Evolutionary conservation across 2,113 vertebrate species (phyloP).

Genomic region (Sinocyclocheilus rhinocerous): DNA sequence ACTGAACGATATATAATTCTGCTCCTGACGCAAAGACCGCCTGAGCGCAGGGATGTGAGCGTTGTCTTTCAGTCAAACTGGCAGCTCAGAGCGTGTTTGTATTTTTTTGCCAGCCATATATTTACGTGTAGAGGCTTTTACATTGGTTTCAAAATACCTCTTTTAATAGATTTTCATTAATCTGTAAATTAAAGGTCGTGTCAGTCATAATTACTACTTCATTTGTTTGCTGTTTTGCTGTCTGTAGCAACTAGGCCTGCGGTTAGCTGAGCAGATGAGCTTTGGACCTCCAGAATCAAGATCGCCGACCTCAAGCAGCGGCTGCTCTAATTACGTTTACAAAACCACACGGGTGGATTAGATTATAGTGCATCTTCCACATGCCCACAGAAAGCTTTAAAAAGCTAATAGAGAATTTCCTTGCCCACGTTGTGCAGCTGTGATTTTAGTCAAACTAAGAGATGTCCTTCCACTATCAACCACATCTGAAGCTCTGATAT

Average conservation of each 20-base stretch:
- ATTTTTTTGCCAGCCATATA: conserved; percentile 4
- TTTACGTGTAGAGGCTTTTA: conserved; percentile 21
- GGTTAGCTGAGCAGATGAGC: conserved; percentile 34
- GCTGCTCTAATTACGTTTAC: conserved; percentile 54
- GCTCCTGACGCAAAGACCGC: conserved; percentile 23
- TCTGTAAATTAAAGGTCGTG: conserved; percentile 46
- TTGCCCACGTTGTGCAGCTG: conserved; percentile 56
- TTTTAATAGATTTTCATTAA: conserved; percentile 54
- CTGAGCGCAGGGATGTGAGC: not conserved
- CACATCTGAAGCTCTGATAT: conserved; percentile 62
- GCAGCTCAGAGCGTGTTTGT: conserved; percentile 10
- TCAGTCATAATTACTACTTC: conserved; percentile 46
- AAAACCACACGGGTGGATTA: conserved; percentile 58
- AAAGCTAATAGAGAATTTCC: conserved; percentile 66
- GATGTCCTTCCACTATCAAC: conserved; percentile 63
- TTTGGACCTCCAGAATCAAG: conserved; percentile 47
- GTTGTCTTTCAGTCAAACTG: conserved; percentile 22
- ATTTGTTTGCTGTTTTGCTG: conserved; percentile 56
- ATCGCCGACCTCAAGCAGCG: conserved; percentile 47
- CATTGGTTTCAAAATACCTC: conserved; percentile 19
- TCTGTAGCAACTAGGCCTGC: conserved; percentile 52
- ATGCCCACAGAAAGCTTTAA: conserved; percentile 59
- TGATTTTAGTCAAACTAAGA: conserved; percentile 59
- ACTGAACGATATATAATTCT: conserved; percentile 38
- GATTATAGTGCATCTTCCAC: conserved; percentile 40